Percentiles rank a stretch among this genome's conserved stretches.
These are phyloP conservation scores for Pteronura brasiliensis DNA, from an alignment of 2,113 vertebrate genomes.

Conservation along the genomic window DNA sequence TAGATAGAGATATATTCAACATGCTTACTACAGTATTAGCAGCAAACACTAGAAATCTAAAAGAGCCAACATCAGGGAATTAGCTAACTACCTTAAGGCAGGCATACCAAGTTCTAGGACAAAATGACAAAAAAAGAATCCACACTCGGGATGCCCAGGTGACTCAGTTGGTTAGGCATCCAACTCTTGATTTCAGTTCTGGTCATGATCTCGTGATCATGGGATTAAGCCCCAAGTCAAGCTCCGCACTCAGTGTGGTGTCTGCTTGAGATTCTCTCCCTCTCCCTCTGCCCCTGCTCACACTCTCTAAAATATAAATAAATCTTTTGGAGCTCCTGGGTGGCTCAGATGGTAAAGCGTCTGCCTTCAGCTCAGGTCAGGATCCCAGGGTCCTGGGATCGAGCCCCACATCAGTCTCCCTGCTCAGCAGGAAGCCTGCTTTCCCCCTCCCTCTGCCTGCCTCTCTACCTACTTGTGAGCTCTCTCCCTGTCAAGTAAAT, in stretches of 20 bases:
- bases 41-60: neutral
- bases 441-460: no score
- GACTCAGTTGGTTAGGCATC: neutral
- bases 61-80: neutral
- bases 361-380: no score
- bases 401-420: no score
- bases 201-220: neutral
- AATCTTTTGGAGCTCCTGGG: no score
- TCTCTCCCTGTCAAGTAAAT: no score
- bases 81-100: neutral
- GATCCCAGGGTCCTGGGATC: no score
- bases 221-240: neutral
- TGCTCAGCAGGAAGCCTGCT: no score
- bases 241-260: neutral
- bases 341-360: no score
- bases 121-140: neutral
- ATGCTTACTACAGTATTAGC: neutral
- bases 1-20: neutral
- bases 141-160: neutral
- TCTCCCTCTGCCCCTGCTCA: neutral
- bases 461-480: no score
- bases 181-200: neutral
- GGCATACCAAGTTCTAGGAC: neutral
- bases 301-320: neutral
- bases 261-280: neutral